These are phyloP conservation scores for Manis javanica DNA, from an alignment of 2,797 vertebrate species.

Conservation along the genomic window DNA sequence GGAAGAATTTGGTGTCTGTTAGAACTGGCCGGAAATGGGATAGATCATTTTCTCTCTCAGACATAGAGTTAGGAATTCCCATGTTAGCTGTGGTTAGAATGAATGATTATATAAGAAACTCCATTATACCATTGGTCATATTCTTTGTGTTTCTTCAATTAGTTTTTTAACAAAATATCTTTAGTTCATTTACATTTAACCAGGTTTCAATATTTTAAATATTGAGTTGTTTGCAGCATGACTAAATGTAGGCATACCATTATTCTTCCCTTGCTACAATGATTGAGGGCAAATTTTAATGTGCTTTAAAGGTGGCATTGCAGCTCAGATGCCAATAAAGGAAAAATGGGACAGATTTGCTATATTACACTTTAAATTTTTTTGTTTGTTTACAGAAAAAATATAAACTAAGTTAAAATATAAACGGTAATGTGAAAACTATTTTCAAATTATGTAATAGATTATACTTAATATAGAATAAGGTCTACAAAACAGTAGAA, in stretches of 20 bases:
- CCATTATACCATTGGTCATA: not conserved
- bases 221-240: not conserved
- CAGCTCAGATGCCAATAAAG: not conserved
- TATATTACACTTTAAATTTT: not conserved
- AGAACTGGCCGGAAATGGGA: not conserved
- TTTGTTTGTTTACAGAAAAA: not conserved
- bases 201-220: not conserved
- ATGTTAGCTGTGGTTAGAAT: not conserved
- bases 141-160: not conserved
- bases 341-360: not conserved
- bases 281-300: not conserved
- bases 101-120: not conserved
- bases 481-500: not conserved
- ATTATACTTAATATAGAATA: not conserved
- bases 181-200: not conserved
- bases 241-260: not conserved
- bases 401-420: not conserved
- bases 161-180: not conserved
- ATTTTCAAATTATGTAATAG: not conserved
- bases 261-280: not conserved
- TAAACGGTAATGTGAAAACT: not conserved
- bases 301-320: not conserved
- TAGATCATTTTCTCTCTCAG: not conserved
- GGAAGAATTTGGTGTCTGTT: not conserved
- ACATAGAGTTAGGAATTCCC: not conserved